Conservation (phyloP, 2,797 vertebrate genomes). For the Poecilia velifera region DNA sequence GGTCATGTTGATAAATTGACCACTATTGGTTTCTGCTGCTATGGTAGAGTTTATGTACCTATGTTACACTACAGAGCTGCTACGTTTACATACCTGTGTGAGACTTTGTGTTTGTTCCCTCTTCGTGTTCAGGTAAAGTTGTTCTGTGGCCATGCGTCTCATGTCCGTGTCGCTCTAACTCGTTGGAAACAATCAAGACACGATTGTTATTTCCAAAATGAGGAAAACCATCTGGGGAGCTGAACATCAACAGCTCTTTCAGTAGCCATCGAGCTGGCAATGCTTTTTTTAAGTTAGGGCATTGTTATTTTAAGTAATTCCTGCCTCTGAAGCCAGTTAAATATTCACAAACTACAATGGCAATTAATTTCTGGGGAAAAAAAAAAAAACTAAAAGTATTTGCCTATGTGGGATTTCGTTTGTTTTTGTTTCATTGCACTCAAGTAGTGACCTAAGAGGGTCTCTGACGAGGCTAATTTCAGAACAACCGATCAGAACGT, state of each 20-base stretch:
- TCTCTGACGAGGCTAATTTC: neutral
- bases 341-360: neutral
- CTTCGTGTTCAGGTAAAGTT: conserved; percentile 8
- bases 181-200: conserved; percentile 5
- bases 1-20: neutral
- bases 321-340: neutral
- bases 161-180: conserved; percentile 8
- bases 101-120: conserved; percentile 1
- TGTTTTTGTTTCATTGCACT: neutral
- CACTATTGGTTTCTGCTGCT: neutral
- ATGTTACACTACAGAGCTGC: neutral
- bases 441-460: neutral
- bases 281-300: neutral
- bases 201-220: neutral
- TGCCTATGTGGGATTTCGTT: neutral
- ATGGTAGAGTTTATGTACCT: conserved; percentile 3
- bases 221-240: neutral
- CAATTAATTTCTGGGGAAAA: neutral
- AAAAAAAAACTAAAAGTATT: neutral
- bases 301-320: neutral
- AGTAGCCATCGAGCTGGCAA: neutral
- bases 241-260: neutral
- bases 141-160: conserved; percentile 1
- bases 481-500: neutral
- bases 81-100: conserved; percentile 9